These are phyloP conservation scores for Cairina moschata DNA, from an alignment of 2,113 vertebrate genomes.

Conservation along the genomic window DNA sequence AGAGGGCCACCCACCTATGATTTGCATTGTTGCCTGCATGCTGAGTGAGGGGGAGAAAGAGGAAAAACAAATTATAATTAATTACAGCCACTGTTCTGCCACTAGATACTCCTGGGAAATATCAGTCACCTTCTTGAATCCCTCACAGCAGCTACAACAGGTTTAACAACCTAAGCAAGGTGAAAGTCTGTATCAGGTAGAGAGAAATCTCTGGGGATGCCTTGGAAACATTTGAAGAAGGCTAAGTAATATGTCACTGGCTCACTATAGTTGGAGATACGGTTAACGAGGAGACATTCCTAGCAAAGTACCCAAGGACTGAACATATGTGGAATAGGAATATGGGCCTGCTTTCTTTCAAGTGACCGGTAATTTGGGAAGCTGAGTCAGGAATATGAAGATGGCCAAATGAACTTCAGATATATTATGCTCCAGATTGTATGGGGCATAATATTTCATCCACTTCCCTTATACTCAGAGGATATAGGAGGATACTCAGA, in stretches of 20 bases:
- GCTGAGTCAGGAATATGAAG: not conserved
- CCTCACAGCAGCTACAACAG: not conserved
- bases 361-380: not conserved
- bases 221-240: not conserved
- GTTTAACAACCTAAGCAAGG: slow-evolving; percentile 1
- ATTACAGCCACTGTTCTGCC: slow-evolving; percentile 18
- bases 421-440: not conserved
- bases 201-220: not conserved
- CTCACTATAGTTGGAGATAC: not conserved
- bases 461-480: not conserved
- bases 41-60: not conserved
- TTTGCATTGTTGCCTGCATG: not conserved
- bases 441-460: not conserved
- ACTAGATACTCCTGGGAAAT: not conserved
- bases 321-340: not conserved
- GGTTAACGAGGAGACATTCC: not conserved
- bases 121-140: slow-evolving; percentile 5
- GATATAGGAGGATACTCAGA: not conserved
- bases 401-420: not conserved
- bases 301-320: not conserved
- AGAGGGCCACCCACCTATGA: not conserved
- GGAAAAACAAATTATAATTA: not conserved
- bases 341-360: not conserved
- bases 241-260: not conserved
- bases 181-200: not conserved